A percentile compares a stretch with the other conserved stretches of the same genome.
phyloP scores from a whole-genome alignment of 2,113 vertebrate species.

The Regulus satrapa region DNA sequence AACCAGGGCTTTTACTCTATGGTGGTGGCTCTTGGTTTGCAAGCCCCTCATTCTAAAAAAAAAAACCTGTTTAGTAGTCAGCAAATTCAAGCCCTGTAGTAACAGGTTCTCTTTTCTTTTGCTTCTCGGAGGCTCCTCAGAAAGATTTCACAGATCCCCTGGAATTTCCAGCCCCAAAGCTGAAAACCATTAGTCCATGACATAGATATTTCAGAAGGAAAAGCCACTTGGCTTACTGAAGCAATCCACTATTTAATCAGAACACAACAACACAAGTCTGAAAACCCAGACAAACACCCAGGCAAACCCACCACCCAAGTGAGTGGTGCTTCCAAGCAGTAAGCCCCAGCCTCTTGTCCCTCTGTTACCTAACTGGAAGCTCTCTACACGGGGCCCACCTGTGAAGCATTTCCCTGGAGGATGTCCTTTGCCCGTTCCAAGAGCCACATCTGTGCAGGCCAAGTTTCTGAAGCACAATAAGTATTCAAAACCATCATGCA shows the following conservation, averaged over 20 bases:
- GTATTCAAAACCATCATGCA: background rate
- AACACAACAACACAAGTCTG: background rate
- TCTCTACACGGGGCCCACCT: fast-evolving
- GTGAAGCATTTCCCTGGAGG: background rate
- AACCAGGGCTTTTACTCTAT: background rate
- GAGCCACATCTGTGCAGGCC: background rate
- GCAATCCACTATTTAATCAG: background rate
- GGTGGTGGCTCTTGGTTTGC: background rate
- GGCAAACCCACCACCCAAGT: background rate
- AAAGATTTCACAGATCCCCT: background rate
- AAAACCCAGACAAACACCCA: background rate
- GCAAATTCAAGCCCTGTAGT: background rate
- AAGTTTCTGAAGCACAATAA: background rate
- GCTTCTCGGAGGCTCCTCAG: background rate
- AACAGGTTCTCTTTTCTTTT: background rate
- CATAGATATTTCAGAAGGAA: background rate
- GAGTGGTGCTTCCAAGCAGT: fast-evolving
- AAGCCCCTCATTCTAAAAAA: background rate
- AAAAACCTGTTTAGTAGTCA: background rate
- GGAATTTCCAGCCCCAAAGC: background rate
- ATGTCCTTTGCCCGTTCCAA: background rate
- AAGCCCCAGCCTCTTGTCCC: background rate
- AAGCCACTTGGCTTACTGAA: background rate
- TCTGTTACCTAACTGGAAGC: background rate
- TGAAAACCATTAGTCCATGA: background rate